Percentiles rank a stretch among this genome's conserved stretches.
Evolutionary conservation across 2,888 invertebrate genomes (phyloP).

Genomic region (Hypsopygia costalis): DNA sequence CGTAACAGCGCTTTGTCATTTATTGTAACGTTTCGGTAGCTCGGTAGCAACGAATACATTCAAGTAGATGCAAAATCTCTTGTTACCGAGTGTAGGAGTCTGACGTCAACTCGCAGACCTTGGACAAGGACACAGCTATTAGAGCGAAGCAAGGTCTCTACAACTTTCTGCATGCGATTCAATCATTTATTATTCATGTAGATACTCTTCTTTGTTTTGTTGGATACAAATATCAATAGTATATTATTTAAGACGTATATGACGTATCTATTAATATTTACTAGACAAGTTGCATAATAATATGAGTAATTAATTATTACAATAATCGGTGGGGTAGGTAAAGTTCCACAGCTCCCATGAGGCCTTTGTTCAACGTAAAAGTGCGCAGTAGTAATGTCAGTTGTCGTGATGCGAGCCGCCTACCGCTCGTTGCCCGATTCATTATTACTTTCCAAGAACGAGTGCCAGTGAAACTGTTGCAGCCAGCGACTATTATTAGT

Average conservation of each 20-base stretch:
- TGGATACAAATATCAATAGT: conserved; percentile 1
- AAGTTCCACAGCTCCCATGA: conserved; percentile 39
- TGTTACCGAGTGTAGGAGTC: conserved; percentile 56
- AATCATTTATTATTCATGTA: conserved; percentile 27
- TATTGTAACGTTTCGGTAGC: conserved; percentile 18
- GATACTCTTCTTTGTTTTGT: conserved; percentile 14
- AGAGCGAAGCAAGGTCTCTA: conserved; percentile 67
- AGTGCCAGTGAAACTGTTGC: conserved; percentile 36
- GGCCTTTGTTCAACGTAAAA: conserved; percentile 42
- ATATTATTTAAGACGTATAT: background rate
- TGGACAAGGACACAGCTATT: conserved; percentile 69
- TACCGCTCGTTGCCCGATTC: conserved; percentile 35
- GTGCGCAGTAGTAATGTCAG: conserved; percentile 34
- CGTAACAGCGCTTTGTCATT: conserved; percentile 1
- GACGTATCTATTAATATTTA: background rate
- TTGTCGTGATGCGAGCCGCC: conserved; percentile 43
- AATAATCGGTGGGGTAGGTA: conserved; percentile 22
- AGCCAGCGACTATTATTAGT: conserved; percentile 35
- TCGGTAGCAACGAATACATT: conserved; percentile 30
- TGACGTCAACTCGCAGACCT: conserved; percentile 70
- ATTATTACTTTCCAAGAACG: conserved; percentile 50
- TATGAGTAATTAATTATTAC: conserved; percentile 16
- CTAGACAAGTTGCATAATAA: conserved; percentile 6
- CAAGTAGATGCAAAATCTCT: conserved; percentile 52
- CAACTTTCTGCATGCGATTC: conserved; percentile 57